phyloP scores from a whole-genome alignment of 2,888 invertebrate genomes.

The Aleiodes leptofemur region DNA sequence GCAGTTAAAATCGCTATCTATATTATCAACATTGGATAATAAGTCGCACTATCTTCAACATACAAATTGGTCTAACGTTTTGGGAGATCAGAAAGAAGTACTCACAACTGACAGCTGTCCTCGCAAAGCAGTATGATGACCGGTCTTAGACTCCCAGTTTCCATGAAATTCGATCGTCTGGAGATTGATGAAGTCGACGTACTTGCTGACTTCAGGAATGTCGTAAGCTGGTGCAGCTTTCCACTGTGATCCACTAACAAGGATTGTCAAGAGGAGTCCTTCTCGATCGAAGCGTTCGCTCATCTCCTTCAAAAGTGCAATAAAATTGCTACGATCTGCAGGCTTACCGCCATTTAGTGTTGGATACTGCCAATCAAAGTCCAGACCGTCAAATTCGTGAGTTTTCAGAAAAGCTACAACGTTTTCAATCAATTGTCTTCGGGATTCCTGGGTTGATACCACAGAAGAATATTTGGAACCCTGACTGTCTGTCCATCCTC shows the following conservation, averaged over 20 bases:
- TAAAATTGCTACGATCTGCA: conserved; percentile 77
- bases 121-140: conserved; percentile 81
- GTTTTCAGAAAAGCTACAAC: conserved; percentile 64
- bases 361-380: conserved; percentile 85
- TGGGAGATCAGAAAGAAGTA: neutral
- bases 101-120: conserved; percentile 56
- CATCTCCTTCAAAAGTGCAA: conserved; percentile 78
- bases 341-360: conserved; percentile 76
- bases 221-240: conserved; percentile 79
- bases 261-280: conserved; percentile 74
- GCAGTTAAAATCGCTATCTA: no score
- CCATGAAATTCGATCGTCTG: conserved; percentile 88
- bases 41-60: no score
- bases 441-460: conserved; percentile 53
- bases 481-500: conserved; percentile 59
- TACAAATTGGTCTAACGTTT: no score
- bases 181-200: conserved; percentile 82
- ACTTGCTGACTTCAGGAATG: conserved; percentile 78
- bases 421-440: conserved; percentile 20
- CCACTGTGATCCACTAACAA: conserved; percentile 75
- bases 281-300: conserved; percentile 76
- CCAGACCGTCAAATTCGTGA: conserved; percentile 82
- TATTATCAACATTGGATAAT: no score
- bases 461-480: neutral
- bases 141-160: conserved; percentile 80